Evolutionary conservation across 1,140 invertebrate genomes (phyloP), one percentile per base, ranked within the genome.

Genomic region (Eupeodes corollae): DNA sequence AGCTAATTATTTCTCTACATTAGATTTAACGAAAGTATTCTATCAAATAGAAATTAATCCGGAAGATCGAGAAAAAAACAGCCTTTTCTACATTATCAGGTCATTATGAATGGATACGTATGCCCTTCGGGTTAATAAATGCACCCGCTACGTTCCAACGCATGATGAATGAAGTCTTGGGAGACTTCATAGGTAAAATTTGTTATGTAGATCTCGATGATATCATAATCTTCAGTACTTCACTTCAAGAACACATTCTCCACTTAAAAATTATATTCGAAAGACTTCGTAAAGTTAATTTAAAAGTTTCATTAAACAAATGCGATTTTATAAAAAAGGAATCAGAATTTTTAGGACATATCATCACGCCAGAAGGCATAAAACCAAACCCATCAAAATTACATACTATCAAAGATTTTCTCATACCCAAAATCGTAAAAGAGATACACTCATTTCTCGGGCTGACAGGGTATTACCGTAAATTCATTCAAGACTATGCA

Each of bases 11-110:
- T 74, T 75, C 47, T 55, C 59, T 1, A 55, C 59, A 0, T 44
- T 75, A 3, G 70, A 75, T 56, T 39, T 72, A 13, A 48, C 50
- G 0, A 57, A 52, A 39, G 73, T 72, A 1, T 76, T 69, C 50
- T 69, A 59, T 56, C 72, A 78, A 52, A 57, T 76, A 11, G 48
- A 56, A 33, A 47, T 76, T 0, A 55, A 63, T 3, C 38, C 47
- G 41, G 15, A 53, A 9, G 62, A 70, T 53, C 56, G 46, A 45
- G 34, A 58, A 1, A 75, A n/a, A 74, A 52, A 75, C 71, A 38
- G 69, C 59, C 6, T 72, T 73, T 48, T 53, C 50, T n/a, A 58
- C 56, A 5, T 56, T 49, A 8, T 43, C 55, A 15, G 68, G 65
- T 5, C 57, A 63, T 30, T 73, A 59, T 46, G 58, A 74, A 52